A percentile compares a stretch with the other conserved stretches of the same genome.
phyloP scores from a whole-genome alignment of 1,140 invertebrate species.

The Palaemon carinicauda region DNA sequence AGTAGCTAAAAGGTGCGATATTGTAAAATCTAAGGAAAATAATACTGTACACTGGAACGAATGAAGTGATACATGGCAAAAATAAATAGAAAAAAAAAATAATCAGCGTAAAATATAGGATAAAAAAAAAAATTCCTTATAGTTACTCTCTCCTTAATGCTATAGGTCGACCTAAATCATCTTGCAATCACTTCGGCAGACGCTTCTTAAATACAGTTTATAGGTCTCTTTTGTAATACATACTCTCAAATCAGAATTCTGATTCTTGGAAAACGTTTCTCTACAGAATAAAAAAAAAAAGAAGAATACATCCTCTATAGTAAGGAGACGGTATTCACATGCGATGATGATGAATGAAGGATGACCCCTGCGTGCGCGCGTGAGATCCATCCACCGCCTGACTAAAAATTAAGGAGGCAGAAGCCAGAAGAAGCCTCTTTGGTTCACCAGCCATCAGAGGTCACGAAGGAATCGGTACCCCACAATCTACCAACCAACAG shows the following conservation, averaged over 20 bases:
- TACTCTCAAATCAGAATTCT: slow-evolving; percentile 17
- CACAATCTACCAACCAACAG: slow-evolving; percentile 1
- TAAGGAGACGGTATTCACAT: no score
- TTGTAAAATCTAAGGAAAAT: slow-evolving; percentile 13
- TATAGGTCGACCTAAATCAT: slow-evolving; percentile 27
- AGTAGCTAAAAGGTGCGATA: neutral
- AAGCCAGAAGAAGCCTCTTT: no score
- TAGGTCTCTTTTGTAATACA: slow-evolving; percentile 44
- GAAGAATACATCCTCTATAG: no score
- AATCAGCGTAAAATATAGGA: slow-evolving; percentile 9
- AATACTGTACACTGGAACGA: slow-evolving; percentile 46
- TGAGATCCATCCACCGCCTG: no score
- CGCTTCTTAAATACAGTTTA: slow-evolving; percentile 35
- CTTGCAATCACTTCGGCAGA: slow-evolving; percentile 2
- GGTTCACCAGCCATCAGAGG: neutral
- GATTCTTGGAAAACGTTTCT: slow-evolving; percentile 26
- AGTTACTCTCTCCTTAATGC: slow-evolving; percentile 39
- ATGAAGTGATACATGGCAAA: neutral
- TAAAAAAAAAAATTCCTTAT: slow-evolving; percentile 37
- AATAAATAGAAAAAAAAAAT: slow-evolving; percentile 39
- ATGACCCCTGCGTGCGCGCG: no score
- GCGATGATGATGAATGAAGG: no score
- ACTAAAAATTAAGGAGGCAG: no score
- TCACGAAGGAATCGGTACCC: neutral
- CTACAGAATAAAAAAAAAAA: slow-evolving; percentile 19